phyloP scores from a whole-genome alignment of 2,797 vertebrate species.

The Phylloscopus collybita region DNA sequence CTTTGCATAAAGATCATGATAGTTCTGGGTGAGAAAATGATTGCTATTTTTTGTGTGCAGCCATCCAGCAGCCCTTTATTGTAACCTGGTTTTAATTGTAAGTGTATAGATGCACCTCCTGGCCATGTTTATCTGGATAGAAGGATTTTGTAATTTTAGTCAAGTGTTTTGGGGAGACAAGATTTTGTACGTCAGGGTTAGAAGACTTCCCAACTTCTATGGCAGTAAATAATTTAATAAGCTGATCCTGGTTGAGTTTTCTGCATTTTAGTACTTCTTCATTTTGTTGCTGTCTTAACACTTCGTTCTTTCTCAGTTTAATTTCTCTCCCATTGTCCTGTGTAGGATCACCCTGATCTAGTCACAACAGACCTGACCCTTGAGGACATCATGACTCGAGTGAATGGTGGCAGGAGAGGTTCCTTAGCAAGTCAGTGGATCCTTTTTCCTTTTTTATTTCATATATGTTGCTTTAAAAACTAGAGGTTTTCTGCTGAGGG shows the following conservation, averaged over 20 bases:
- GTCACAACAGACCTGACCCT: slow-evolving; percentile 90
- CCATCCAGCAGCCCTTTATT: background rate
- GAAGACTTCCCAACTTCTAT: background rate
- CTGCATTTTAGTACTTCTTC: background rate
- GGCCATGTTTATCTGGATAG: background rate
- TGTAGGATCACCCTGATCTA: slow-evolving; percentile 93
- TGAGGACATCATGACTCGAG: slow-evolving; percentile 90
- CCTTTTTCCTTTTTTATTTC: background rate
- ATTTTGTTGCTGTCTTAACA: background rate
- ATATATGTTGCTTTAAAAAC: background rate
- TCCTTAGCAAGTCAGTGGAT: slow-evolving; percentile 84
- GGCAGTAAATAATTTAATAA: background rate
- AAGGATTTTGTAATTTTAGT: background rate
- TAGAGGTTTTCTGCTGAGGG: background rate
- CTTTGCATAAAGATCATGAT: background rate
- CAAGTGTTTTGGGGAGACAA: background rate
- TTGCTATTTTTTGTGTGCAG: background rate
- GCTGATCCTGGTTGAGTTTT: background rate
- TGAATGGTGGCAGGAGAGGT: slow-evolving; percentile 92
- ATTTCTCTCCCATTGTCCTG: background rate
- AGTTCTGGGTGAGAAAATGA: background rate
- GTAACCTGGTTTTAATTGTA: background rate
- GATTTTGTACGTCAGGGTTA: background rate
- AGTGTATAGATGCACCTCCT: background rate
- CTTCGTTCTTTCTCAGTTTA: background rate